Evolutionary conservation across 2,113 vertebrate genomes (phyloP), one percentile per base, ranked within the genome.

Genomic region (Penelope pileata): DNA sequence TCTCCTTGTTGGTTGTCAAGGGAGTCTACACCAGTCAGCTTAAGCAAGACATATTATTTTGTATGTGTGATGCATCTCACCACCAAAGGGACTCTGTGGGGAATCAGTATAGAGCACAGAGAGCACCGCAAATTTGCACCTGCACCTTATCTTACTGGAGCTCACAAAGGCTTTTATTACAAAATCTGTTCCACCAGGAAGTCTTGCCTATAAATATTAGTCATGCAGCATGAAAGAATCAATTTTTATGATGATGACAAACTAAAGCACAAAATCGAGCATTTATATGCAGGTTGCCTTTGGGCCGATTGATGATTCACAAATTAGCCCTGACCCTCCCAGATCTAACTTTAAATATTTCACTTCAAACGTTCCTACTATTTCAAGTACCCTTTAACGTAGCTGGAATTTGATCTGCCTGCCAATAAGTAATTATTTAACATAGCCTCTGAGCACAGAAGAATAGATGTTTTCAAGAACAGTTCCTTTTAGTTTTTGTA

Each of bases 171-270:
- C 36, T 81, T 90, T 92, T 90, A 69, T 83, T 84, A 83, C 47
- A 91, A 38, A 21, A 12, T 45, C n/a, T 5, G 3, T 68, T 86
- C 70, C 40, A 88, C 30, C 6, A 4, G 48, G 43, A 56, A 64
- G 60, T 16, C 66, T 93, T 86, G 73, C 47, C 69, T 89, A 92
- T 82, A 88, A 95, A 92, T 93, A 86, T 78, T 75, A 94, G 87
- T 96, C 94, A 92, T 72, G 83, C 22, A 21, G 66, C 42, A 90
- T 0, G 8, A 81, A 96, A 93, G 77, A 96, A 96, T 95, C 66
- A 77, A 85, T 93, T 96, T 92, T 90, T 85, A 94, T 26, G 83
- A 51, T 68, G 88, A 89, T 76, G 80, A 97, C 88, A 97, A 95
- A 91, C 77, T 22, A 91, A 95, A 96, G 86, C 4, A 59, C 88